Base-by-base conservation (phyloP, 1,140 invertebrate genomes). In the Pseudomyrmex dendroicus region DNA sequence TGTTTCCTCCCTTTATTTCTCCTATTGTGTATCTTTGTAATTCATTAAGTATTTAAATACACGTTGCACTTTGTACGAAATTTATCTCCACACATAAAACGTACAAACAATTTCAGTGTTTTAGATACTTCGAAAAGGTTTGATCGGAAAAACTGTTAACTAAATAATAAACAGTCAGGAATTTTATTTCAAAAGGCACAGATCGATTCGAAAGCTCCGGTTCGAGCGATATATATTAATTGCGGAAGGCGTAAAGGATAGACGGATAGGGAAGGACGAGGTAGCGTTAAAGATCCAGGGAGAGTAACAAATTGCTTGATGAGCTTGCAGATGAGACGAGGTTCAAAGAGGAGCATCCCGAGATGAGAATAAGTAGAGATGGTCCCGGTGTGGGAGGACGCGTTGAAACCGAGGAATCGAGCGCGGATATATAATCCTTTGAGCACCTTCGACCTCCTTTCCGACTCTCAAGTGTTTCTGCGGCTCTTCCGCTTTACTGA, bases 271-370 rank as follows among this genome's bases (percentile, higher is more conserved):
- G 50, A 10, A 52, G 50, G 50, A 52, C 35, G 70, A 88, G 83
- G 82, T 84, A 86, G 82, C 83, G 88, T 74, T 83, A 86, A 85
- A 89, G 62, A 85, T 84, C 84, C 74, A 86, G 20, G 15, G 64
- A 57, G 76, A 78, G 76, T 70, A 70, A 78, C 76, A 78, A 78
- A 78, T 78, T 78, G 76, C 76, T 78, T 78, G 64, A 78, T 83
- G 80, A 64, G 72, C 59, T 78, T 78, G 72, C 72, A 66, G 62
- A 83, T 83, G 80, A 83, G 73, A 77, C 44, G 46, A 57, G 44
- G 52, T 83, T 83, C 80, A 76, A 76, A 83, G 80, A 76, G 72
- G n/a, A 64, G 50, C 35, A 57, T 76, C 61, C 50, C 35, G 50
- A 83, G 73, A 72, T 76, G 72, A 63, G 72, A 61, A 77, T 83